Base-by-base conservation (phyloP, 2,113 vertebrate genomes). In the Bungarus multicinctus region DNA sequence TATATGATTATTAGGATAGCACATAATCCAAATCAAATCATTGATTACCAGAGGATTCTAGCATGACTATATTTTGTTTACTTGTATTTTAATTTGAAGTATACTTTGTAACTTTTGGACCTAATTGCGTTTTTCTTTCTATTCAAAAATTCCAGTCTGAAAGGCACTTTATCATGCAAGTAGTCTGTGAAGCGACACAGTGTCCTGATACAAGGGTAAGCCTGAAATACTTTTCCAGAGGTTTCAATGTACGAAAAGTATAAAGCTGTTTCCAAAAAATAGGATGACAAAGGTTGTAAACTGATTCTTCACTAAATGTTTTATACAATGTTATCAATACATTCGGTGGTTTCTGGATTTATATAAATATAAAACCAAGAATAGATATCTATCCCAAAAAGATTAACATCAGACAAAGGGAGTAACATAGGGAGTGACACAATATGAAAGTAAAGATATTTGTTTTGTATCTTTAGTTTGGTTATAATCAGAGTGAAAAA, bases 101-200 rank as follows among this genome's bases (percentile, higher is more conserved):
- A 3, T 52, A 0, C 25, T 0, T 11, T 86, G 9, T 2, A n/a
- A 90, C 6, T 43, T 4, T 0, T 7, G 2, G 0, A 92, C 39
- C 6, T 96, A 74, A 97, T n/a, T 91, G 0, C 22, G 16, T 89
- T 92, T 94, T 54, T 92, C 30, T 85, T 69, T 69, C 5, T 60
- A 85, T 93, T 94, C 81, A 25, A 8, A 34, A 25, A 16, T 93
- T 94, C 30, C 96, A 99, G 99, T 99, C 98, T 43, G 99, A 99
- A 98, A 98, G 99, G 96, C 99, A 99, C 98, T 99, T 99, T 98
- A 99, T 99, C 97, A 99, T 99, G 99, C 99, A 99, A 97, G 99
- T 99, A 91, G 99, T 99, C 55, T 99, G 99, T 97, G 99, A 99
- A 97, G 99, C 99, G 20, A 99, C 99, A 0, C 99, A 99, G 97